Percentiles rank a stretch among this genome's conserved stretches.
Evolutionary conservation across 2,888 invertebrate species (phyloP).

Genomic region (Xestia sexstrigata): DNA sequence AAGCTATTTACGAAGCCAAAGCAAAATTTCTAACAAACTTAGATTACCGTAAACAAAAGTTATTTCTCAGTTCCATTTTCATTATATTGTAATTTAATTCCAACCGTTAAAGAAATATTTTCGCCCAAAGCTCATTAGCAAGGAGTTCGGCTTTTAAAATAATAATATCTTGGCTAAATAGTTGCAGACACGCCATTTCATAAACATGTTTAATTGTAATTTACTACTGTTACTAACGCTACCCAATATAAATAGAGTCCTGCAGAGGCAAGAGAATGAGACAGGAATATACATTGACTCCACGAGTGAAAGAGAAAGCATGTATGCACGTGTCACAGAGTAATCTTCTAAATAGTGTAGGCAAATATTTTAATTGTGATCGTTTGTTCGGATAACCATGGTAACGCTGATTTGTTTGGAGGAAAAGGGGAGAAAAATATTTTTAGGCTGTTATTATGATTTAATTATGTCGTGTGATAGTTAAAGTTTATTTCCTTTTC

Average conservation of each 20-base stretch:
- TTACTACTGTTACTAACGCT: constrained; percentile 69
- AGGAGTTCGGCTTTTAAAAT: constrained; percentile 65
- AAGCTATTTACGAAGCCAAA: constrained; percentile 9
- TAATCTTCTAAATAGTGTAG: constrained; percentile 57
- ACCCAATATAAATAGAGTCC: constrained; percentile 69
- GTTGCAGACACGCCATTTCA: constrained; percentile 69
- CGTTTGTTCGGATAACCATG: constrained; percentile 23
- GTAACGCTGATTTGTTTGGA: constrained; percentile 11
- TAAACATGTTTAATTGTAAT: constrained; percentile 69
- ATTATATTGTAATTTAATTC: constrained; percentile 52
- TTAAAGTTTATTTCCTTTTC: constrained; percentile 25
- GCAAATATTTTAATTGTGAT: constrained; percentile 57
- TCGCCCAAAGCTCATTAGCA: constrained; percentile 60
- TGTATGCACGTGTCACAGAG: constrained; percentile 69
- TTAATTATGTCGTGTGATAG: neutral
- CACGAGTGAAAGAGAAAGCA: constrained; percentile 46
- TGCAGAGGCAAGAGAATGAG: constrained; percentile 66
- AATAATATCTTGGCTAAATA: constrained; percentile 65
- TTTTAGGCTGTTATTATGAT: neutral
- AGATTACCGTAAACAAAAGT: constrained; percentile 55
- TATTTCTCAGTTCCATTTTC: constrained; percentile 47
- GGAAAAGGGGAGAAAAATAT: neutral
- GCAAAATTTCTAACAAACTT: constrained; percentile 19
- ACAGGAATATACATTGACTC: constrained; percentile 11
- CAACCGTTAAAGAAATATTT: constrained; percentile 59